Base-by-base conservation (phyloP, 2,888 invertebrate species). In the Habrosyne pyritoides region DNA sequence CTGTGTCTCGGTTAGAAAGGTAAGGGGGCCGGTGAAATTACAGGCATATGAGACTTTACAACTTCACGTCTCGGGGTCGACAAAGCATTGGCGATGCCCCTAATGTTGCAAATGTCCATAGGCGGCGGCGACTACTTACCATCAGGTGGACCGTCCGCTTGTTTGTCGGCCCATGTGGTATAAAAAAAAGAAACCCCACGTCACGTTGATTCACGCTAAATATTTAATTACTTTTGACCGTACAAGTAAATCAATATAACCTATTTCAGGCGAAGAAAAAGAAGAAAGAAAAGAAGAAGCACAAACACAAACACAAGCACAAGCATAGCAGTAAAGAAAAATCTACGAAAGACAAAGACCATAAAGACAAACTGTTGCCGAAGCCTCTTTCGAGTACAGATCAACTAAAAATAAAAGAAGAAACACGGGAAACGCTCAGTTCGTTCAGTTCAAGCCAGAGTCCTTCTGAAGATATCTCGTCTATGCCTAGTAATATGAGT, bases 231-330 rank as follows among this genome's bases (percentile, higher is more conserved):
- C n/a, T n/a, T n/a, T n/a, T n/a, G n/a, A n/a, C n/a, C n/a, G n/a
- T n/a, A 33, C 5, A 12, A 33, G 12, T 33, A n/a, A n/a, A 33
- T 33, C n/a, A 33, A 33, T n/a, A 33, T n/a, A n/a, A 33, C n/a
- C 1, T 6, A 33, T 73, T 84, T 12, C 74, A 95, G 91, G 78
- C 89, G 4, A 95, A 95, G 84, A 96, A 96, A 85, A 95, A 95
- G 86, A 96, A 96, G 81, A 96, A 96, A 72, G 95, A 96, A 50
- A 96, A 96, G 71, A 95, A 96, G 73, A 96, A 96, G 75, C 95
- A 98, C 86, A 98, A 98, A 81, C 97, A 98, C 81, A 98, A 98
- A 81, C 97, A 98, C 77, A 98, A 97, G 77, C 97, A 98, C 79
- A 97, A 97, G 71, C 97, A 97, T 79, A 96, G 89, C 77, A 90